A percentile compares a stretch with the other conserved stretches of the same genome.
Evolutionary conservation across 1,140 invertebrate species (phyloP).

Genomic region (Prorops nasuta): DNA sequence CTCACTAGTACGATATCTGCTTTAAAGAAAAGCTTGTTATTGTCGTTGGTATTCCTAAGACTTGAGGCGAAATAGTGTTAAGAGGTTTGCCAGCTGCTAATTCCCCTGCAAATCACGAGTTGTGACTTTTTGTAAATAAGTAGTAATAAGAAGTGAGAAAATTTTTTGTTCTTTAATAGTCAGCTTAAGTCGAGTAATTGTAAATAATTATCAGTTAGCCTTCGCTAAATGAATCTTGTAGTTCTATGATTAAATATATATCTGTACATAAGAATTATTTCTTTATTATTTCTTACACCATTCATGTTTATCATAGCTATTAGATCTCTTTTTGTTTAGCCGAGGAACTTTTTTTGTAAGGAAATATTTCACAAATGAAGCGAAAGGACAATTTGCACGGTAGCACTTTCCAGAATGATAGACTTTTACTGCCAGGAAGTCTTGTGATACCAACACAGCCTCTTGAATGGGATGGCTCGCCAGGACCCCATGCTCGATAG

Average conservation of each 20-base stretch:
- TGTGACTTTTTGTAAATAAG: no score
- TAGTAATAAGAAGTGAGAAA: neutral
- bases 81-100: no score
- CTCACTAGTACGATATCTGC: no score
- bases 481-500: conserved; percentile 66
- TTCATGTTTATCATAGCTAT: neutral
- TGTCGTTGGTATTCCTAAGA: no score
- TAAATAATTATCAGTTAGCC: no score
- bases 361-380: conserved; percentile 63
- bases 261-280: conserved; percentile 22
- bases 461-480: conserved; percentile 58
- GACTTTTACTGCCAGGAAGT: neutral
- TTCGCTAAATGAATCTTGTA: conserved; percentile 19
- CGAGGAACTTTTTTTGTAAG: conserved; percentile 20
- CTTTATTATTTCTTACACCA: conserved; percentile 8
- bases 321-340: no score
- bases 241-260: conserved; percentile 19
- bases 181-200: conserved; percentile 30
- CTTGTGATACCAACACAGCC: conserved; percentile 61
- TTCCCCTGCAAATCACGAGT: no score
- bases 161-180: conserved; percentile 1
- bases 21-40: no score
- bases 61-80: no score
- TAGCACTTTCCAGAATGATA: conserved; percentile 59
- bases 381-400: conserved; percentile 55